Conservation (phyloP, 2,888 invertebrate species). For the Malacosoma neustria region DNA sequence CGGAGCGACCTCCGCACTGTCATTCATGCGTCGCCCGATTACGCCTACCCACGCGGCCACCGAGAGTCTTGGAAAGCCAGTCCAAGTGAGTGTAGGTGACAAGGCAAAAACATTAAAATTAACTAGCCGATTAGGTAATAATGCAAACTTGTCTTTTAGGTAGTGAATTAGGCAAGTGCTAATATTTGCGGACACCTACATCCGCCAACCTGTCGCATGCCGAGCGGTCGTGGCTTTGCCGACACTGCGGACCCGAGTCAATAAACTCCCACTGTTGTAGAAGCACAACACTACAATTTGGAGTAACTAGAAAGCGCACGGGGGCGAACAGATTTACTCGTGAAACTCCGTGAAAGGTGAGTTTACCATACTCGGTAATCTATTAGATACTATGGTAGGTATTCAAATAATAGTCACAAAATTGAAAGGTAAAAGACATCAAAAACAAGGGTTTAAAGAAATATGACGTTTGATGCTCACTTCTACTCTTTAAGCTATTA, state of each 20-base stretch:
- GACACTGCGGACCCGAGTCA: constrained; percentile 42
- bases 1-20: constrained; percentile 28
- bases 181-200: constrained; percentile 71
- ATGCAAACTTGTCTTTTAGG: constrained; percentile 41
- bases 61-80: constrained; percentile 29
- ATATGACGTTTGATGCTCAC: too few relatives aligned
- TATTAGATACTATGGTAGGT: not conserved
- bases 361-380: not conserved
- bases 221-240: constrained; percentile 22
- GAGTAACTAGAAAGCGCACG: constrained; percentile 22
- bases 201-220: constrained; percentile 55
- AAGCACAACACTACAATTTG: constrained; percentile 19
- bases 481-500: too few relatives aligned
- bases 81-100: constrained; percentile 33
- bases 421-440: too few relatives aligned
- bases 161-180: constrained; percentile 54
- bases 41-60: constrained; percentile 41
- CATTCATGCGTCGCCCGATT: constrained; percentile 31
- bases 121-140: constrained; percentile 48
- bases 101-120: constrained; percentile 31
- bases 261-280: constrained; percentile 48
- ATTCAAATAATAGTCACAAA: too few relatives aligned
- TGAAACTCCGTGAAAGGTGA: constrained; percentile 1
- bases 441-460: too few relatives aligned
- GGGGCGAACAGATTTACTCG: constrained; percentile 14